phyloP scores from a whole-genome alignment of 2,888 invertebrate genomes.

The Epistrophe grossulariae region DNA sequence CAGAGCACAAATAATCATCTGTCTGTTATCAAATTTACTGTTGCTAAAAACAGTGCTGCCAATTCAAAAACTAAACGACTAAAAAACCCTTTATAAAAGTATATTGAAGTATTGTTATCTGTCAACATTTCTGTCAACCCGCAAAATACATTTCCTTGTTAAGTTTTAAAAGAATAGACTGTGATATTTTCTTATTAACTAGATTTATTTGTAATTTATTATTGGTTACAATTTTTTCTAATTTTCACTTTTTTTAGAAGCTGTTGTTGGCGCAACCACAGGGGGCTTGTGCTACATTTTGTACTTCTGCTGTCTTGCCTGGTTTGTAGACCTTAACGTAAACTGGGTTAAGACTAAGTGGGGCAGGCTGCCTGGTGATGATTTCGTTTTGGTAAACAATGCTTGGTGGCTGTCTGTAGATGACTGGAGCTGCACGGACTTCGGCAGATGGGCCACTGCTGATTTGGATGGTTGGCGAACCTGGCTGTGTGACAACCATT shows the following conservation, averaged over 20 bases:
- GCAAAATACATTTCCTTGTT: no score
- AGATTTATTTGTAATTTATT: slow-evolving; percentile 7
- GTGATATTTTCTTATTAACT: not conserved
- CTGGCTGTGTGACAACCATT: slow-evolving; percentile 82
- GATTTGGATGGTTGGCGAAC: slow-evolving; percentile 80
- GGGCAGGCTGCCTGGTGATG: slow-evolving; percentile 82
- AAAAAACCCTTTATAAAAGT: no score
- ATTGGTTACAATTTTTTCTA: slow-evolving; percentile 1
- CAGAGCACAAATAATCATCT: no score
- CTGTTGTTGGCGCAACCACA: not conserved
- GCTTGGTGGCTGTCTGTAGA: slow-evolving; percentile 82
- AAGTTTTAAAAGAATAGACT: not conserved
- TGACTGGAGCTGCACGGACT: slow-evolving; percentile 81
- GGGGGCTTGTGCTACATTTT: slow-evolving; percentile 31
- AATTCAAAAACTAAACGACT: no score
- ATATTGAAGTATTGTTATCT: no score
- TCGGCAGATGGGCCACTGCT: slow-evolving; percentile 82
- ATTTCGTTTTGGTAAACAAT: slow-evolving; percentile 82
- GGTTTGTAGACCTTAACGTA: slow-evolving; percentile 83
- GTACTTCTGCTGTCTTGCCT: slow-evolving; percentile 80
- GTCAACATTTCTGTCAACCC: no score
- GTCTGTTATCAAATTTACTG: no score
- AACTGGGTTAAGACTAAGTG: slow-evolving; percentile 82
- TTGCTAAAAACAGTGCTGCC: no score
- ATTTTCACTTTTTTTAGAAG: not conserved